Conservation (phyloP, 2,113 vertebrate genomes). For the Pygoscelis antarcticus region DNA sequence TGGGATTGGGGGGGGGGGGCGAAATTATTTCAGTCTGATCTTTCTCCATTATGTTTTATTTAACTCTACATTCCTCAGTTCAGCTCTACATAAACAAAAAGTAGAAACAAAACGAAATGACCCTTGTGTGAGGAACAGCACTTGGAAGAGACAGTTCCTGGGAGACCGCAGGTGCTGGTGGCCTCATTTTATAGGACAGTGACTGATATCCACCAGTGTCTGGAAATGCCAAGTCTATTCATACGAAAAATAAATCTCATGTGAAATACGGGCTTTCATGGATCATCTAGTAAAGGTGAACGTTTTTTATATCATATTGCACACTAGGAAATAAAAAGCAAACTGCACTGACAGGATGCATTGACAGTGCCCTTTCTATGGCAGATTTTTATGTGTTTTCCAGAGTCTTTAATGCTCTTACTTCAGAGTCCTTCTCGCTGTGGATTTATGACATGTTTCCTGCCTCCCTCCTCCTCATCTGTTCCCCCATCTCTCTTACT, state of each 20-base stretch:
- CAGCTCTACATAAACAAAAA: background rate
- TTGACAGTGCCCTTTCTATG: conserved; percentile 54
- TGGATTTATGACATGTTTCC: conserved; percentile 73
- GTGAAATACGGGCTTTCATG: conserved; percentile 31
- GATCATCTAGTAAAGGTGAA: conserved; percentile 44
- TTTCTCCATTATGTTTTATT: conserved; percentile 24
- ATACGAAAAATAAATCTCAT: conserved; percentile 58
- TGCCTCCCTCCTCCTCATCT: conserved; percentile 61
- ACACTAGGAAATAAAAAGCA: conserved; percentile 66
- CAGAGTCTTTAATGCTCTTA: conserved; percentile 67
- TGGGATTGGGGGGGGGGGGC: background rate
- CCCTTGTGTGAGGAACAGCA: background rate
- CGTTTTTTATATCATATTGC: conserved; percentile 17
- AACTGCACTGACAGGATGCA: conserved; percentile 37
- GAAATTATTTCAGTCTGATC: background rate
- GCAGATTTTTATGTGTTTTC: conserved; percentile 61
- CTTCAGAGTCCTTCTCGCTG: conserved; percentile 60
- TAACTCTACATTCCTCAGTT: background rate
- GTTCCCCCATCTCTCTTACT: conserved; percentile 53
- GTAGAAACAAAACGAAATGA: background rate
- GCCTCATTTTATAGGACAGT: background rate
- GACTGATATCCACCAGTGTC: conserved; percentile 46
- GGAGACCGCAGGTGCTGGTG: conserved; percentile 51
- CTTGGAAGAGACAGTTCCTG: conserved; percentile 43
- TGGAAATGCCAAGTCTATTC: conserved; percentile 59